Conservation (phyloP, 2,888 invertebrate genomes). For the Anodontia alba region DNA sequence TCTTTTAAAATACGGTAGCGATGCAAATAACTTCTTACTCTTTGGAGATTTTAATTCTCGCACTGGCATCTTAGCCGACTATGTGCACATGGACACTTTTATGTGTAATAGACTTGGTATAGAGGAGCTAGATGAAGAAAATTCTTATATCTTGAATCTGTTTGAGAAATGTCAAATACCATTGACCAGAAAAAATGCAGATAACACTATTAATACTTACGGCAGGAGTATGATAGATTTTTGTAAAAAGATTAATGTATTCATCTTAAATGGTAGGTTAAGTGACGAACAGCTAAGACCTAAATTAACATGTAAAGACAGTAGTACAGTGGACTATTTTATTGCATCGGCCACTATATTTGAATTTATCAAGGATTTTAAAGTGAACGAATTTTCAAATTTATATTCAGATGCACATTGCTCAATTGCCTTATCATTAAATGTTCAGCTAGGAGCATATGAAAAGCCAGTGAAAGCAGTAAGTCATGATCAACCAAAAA, state of each 20-base stretch:
- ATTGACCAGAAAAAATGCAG: background rate
- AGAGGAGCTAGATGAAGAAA: background rate
- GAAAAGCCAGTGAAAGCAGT: background rate
- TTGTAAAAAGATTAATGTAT: background rate
- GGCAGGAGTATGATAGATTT: background rate
- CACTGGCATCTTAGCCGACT: background rate
- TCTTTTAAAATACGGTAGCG: background rate
- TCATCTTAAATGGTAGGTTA: background rate
- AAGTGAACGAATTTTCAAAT: background rate
- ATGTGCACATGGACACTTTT: background rate
- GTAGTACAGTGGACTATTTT: background rate
- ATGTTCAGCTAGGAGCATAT: too few species aligned
- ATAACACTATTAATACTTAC: background rate
- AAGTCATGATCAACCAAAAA: background rate
- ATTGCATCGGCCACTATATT: background rate
- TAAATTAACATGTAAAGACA: background rate
- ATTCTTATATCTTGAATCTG: background rate
- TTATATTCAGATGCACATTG: background rate
- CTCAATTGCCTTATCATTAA: background rate
- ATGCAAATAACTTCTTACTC: background rate
- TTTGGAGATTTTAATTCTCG: background rate
- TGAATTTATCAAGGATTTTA: background rate
- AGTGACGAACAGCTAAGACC: background rate
- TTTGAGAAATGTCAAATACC: background rate
- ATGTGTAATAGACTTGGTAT: background rate